phyloP scores from a whole-genome alignment of 1,140 invertebrate genomes.

The Aphelenchoides besseyi region DNA sequence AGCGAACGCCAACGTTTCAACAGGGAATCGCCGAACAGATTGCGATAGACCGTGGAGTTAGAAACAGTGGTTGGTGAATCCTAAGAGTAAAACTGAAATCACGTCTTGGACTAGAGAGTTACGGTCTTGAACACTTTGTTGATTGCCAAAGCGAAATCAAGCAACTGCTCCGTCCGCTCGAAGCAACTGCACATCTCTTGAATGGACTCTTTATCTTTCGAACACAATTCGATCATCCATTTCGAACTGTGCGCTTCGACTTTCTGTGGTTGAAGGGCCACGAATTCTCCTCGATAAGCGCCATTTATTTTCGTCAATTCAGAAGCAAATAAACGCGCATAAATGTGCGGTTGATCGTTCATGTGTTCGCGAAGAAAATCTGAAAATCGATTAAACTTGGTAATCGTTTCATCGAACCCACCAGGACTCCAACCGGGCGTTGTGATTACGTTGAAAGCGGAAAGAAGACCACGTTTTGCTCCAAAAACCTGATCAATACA shows the following conservation, averaged over 20 bases:
- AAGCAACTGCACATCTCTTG: conserved; percentile 39
- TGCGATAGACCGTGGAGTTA: conserved; percentile 32
- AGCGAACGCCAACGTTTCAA: conserved; percentile 35
- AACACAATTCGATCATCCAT: conserved; percentile 28
- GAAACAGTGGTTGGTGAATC: conserved; percentile 36
- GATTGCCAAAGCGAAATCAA: conserved; percentile 46
- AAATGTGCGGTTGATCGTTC: conserved; percentile 28
- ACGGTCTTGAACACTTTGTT: conserved; percentile 44
- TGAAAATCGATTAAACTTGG: neutral
- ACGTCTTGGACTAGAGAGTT: conserved; percentile 20
- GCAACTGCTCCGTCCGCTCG: conserved; percentile 36
- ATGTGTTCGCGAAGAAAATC: conserved; percentile 27
- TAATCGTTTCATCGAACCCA: conserved; percentile 16
- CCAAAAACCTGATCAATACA: conserved; percentile 47
- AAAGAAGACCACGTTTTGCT: conserved; percentile 29
- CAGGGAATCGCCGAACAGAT: conserved; percentile 37
- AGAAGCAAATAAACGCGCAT: conserved; percentile 13
- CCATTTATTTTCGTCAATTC: conserved; percentile 34
- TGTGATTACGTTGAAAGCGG: conserved; percentile 34
- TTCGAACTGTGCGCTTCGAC: neutral
- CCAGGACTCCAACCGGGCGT: conserved; percentile 45
- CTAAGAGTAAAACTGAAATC: conserved; percentile 28
- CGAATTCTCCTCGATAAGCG: neutral
- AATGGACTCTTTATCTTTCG: conserved; percentile 29
- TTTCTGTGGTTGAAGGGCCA: neutral